A percentile compares a stretch with the other conserved stretches of the same genome.
Evolutionary conservation across 1,140 invertebrate genomes (phyloP).

Genomic region (Panulirus ornatus): DNA sequence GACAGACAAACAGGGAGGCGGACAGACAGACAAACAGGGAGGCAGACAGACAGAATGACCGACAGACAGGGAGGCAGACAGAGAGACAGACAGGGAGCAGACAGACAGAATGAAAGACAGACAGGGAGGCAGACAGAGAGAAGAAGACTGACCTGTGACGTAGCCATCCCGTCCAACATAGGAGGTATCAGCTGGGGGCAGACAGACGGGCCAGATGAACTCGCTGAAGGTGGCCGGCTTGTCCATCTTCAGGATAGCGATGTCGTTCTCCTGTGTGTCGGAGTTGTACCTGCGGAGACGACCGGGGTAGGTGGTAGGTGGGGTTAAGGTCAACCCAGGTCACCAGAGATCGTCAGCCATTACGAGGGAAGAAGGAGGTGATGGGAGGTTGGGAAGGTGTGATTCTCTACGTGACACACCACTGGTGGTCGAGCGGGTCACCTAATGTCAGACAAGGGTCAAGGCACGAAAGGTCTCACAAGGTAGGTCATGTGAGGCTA

Average conservation of each 20-base stretch:
- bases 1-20: too few relatives aligned
- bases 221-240: constrained; percentile 74
- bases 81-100: too few relatives aligned
- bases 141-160: constrained; percentile 57
- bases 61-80: too few relatives aligned
- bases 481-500: too few relatives aligned
- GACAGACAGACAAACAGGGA: too few relatives aligned
- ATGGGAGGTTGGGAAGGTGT: neutral
- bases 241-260: constrained; percentile 76
- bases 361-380: neutral
- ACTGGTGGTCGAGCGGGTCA: too few relatives aligned
- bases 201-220: constrained; percentile 76
- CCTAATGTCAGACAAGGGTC: too few relatives aligned
- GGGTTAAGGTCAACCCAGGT: too few relatives aligned
- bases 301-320: neutral
- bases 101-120: neutral
- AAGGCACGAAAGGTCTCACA: too few relatives aligned
- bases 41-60: too few relatives aligned
- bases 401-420: too few relatives aligned
- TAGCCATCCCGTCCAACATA: constrained; percentile 36
- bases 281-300: constrained; percentile 75
- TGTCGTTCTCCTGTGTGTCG: constrained; percentile 77
- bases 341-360: too few relatives aligned
- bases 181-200: constrained; percentile 72
- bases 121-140: neutral